Evolutionary conservation across 2,797 vertebrate genomes (phyloP), one percentile per base, ranked within the genome.

Genomic region (Labeo calbasu): DNA sequence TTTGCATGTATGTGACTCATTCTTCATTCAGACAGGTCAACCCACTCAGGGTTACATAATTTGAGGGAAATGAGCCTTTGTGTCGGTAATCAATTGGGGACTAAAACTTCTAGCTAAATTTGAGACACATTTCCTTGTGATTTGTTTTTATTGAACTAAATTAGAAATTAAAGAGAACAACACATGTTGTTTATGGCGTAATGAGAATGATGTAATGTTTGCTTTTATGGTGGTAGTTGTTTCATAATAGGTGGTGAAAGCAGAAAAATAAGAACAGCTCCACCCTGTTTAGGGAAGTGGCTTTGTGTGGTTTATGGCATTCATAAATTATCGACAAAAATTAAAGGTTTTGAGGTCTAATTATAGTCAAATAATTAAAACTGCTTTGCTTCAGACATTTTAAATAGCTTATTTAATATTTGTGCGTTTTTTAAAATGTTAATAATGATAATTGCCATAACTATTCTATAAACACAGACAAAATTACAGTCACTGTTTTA

Each of bases 121-220:
- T 83, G 23, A 72, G 88, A 72, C 83, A 86, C 82, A 86, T 89
- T 92, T 93, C 88, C 90, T 68, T 84, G n/a, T 48, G 3, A 55
- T 36, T 77, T 13, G 73, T 32, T 84, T 17, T 79, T 70, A 86
- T 79, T 25, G 65, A 79, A 63, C 84, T 80, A 87, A 80, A 90
- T 90, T 87, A 89, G 83, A 84, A 78, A 43, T 84, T n/a, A 87
- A 91, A 48, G 87, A 92, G 87, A 90, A 92, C 89, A 83, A n/a
- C 73, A 63, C 88, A 90, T 72, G 77, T 90, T 87, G 14, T 75
- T 81, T 43, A 81, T 68, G 48, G 75, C 53, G 17, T 69, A 70
- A 50, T 17, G 19, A 61, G 4, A 50, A 65, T 73, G 19, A 53
- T 36, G 19, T 40, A 71, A 57, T 46, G 51, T 77, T 77, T 36